phyloP scores from a whole-genome alignment of 2,113 vertebrate species.

The Sminthopsis crassicaudata region DNA sequence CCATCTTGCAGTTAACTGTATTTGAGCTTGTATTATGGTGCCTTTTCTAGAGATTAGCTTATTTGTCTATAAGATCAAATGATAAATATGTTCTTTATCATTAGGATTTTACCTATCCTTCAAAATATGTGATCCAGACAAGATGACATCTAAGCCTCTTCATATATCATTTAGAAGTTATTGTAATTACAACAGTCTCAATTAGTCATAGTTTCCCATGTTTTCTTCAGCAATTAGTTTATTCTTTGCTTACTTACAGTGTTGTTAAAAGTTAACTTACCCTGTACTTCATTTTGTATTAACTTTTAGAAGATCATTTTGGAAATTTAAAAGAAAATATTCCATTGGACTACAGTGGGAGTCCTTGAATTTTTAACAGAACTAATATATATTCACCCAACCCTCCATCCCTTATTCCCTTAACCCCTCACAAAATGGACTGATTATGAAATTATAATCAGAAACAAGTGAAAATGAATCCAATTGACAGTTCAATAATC shows the following conservation, averaged over 20 bases:
- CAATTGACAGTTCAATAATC: conserved; percentile 72
- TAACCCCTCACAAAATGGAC: conserved; percentile 30
- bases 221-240: conserved; percentile 11
- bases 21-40: neutral
- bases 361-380: conserved; percentile 55
- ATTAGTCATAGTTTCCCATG: neutral
- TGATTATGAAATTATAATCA: conserved; percentile 67
- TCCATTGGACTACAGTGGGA: conserved; percentile 46
- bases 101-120: neutral
- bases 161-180: conserved; percentile 15
- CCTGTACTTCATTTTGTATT: conserved; percentile 6
- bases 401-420: too few relatives aligned
- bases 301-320: conserved; percentile 37
- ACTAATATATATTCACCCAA: neutral
- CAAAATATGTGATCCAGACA: neutral
- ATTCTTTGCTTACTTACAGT: neutral
- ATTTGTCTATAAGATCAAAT: conserved; percentile 5
- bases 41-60: neutral
- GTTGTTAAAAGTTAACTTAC: conserved; percentile 43
- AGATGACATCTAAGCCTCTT: conserved; percentile 23
- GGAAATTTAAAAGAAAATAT: conserved; percentile 45
- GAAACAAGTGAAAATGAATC: conserved; percentile 79
- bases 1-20: neutral
- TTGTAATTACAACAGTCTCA: conserved; percentile 33
- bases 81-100: conserved; percentile 19